These are phyloP conservation scores for Eulemur coronatus DNA, from an alignment of 2,797 vertebrate genomes.

Conservation along the genomic window DNA sequence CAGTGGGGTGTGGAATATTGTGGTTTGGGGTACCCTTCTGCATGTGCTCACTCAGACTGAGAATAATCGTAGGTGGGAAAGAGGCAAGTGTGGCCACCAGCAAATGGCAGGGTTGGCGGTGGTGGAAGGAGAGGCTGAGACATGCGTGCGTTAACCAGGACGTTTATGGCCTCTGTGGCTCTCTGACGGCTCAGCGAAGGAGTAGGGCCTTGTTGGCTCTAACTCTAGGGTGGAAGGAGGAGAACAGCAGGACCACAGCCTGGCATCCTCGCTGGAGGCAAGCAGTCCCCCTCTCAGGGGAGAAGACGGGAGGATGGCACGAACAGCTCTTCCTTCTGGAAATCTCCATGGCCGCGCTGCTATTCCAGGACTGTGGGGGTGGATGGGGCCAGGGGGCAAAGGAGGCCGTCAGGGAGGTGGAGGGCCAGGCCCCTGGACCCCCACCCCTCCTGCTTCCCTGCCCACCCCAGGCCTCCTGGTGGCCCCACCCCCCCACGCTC, in stretches of 20 bases:
- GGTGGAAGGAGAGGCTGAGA: conserved; percentile 61
- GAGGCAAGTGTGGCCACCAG: background rate
- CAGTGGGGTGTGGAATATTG: too few species aligned
- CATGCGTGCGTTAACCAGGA: conserved; percentile 2
- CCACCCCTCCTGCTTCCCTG: background rate
- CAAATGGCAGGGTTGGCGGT: background rate
- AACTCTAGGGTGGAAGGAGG: conserved; percentile 38
- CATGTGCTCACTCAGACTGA: accelerated
- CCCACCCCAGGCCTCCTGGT: background rate
- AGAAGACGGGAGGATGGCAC: accelerated
- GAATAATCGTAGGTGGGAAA: background rate
- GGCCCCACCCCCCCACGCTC: conserved; percentile 22
- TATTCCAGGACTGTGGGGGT: conserved; percentile 52
- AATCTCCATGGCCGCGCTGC: background rate
- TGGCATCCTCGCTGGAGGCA: background rate
- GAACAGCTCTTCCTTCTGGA: background rate
- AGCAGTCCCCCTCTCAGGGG: background rate
- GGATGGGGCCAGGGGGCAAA: background rate
- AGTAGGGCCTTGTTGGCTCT: background rate
- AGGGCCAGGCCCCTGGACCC: background rate
- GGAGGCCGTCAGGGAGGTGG: background rate
- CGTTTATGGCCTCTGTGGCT: conserved; percentile 60
- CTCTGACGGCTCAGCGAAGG: background rate
- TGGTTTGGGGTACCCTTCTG: background rate
- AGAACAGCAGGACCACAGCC: background rate